Evolutionary conservation across 2,797 vertebrate genomes (phyloP).

Genomic region (Esox masquinongy): DNA sequence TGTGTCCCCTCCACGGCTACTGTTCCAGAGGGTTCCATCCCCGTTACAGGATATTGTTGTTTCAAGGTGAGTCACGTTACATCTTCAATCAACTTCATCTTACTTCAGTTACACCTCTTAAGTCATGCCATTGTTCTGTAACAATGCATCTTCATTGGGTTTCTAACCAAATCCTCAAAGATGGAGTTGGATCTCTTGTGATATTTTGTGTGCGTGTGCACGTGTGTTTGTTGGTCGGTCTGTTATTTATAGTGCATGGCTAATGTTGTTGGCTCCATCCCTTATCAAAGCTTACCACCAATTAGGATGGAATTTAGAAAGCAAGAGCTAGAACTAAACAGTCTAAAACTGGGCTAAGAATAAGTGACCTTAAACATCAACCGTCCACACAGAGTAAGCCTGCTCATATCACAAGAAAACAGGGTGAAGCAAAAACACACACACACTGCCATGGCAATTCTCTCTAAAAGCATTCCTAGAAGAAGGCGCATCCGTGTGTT

Average conservation of each 20-base stretch:
- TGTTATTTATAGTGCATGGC: conserved; percentile 70
- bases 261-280: conserved; percentile 67
- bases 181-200: neutral
- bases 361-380: conserved; percentile 72
- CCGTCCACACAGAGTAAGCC: conserved; percentile 55
- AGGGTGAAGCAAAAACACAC: conserved; percentile 36
- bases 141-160: neutral
- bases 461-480: no score
- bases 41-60: conserved; percentile 24
- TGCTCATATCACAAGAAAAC: conserved; percentile 54
- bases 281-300: conserved; percentile 62
- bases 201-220: neutral
- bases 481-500: neutral
- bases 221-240: neutral
- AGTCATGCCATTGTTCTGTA: neutral
- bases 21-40: conserved; percentile 26
- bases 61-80: conserved; percentile 31
- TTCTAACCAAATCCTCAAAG: neutral
- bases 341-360: conserved; percentile 70
- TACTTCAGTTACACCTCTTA: neutral
- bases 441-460: conserved; percentile 4
- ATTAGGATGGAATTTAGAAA: conserved; percentile 82
- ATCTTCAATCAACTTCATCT: neutral
- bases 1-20: neutral
- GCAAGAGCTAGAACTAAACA: conserved; percentile 70